Conservation (phyloP, 2,113 vertebrate genomes). For the Craseonycteris thonglongyai region DNA sequence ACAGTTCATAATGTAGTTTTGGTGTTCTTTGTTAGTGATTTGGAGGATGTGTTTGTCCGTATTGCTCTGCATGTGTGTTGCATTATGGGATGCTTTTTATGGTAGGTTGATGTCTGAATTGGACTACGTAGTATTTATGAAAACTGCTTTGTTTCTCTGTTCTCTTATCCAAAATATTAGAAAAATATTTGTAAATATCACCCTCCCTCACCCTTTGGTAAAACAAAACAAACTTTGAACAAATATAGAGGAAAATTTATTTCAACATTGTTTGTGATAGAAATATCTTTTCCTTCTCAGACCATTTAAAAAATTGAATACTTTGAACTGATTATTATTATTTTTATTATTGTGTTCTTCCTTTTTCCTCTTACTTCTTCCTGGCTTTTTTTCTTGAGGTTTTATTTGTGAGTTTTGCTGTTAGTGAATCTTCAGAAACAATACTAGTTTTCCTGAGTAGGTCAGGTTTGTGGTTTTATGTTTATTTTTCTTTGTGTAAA, state of each 20-base stretch:
- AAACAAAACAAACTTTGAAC: conserved; percentile 18
- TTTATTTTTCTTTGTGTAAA: not conserved
- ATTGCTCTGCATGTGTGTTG: conserved; percentile 50
- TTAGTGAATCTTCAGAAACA: conserved; percentile 6
- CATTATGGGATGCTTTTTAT: conserved; percentile 42
- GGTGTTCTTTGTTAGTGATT: not conserved
- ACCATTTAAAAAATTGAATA: not conserved
- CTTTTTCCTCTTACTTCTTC: not conserved
- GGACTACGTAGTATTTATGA: not conserved
- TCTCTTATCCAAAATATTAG: not conserved
- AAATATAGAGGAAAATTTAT: not conserved
- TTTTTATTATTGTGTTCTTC: not conserved
- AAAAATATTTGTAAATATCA: not conserved
- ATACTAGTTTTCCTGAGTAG: not conserved
- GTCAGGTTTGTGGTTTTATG: not conserved
- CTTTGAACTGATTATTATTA: not conserved
- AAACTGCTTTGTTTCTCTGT: not conserved
- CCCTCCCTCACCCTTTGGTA: not conserved
- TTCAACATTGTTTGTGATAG: not conserved
- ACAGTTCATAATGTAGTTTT: conserved; percentile 28
- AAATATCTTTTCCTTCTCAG: not conserved
- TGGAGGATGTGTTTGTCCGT: conserved; percentile 35
- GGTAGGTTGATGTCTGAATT: not conserved
- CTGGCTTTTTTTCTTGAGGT: not conserved
- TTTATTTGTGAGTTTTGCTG: not conserved